Conservation (phyloP, 1,140 invertebrate genomes). For the Chymomyza costata region DNA sequence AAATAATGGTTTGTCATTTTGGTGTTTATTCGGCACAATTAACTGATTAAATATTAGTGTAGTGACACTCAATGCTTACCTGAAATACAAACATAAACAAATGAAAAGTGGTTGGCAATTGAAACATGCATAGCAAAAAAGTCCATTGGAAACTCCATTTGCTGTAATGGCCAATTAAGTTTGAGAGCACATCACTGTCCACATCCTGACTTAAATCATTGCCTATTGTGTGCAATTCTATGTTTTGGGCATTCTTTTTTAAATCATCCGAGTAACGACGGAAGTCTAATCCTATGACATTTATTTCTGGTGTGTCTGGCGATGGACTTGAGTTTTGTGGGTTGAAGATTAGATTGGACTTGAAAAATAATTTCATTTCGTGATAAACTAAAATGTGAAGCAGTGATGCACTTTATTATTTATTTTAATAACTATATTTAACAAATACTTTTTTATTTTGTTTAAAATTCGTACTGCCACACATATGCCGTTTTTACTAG, state of each 20-base stretch:
- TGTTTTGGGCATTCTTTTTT: slow-evolving; percentile 42
- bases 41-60: slow-evolving; percentile 44
- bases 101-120: slow-evolving; percentile 70
- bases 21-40: slow-evolving; percentile 38
- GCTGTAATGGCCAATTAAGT: slow-evolving; percentile 82
- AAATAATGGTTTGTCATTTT: slow-evolving; percentile 32
- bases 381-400: too few relatives aligned
- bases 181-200: slow-evolving; percentile 79
- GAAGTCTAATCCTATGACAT: slow-evolving; percentile 69
- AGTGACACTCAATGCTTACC: slow-evolving; percentile 50
- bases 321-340: too few relatives aligned
- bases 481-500: too few relatives aligned
- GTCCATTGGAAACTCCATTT: slow-evolving; percentile 84
- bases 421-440: too few relatives aligned
- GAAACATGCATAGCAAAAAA: slow-evolving; percentile 81
- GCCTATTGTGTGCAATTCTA: neutral
- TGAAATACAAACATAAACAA: slow-evolving; percentile 74
- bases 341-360: too few relatives aligned
- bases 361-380: too few relatives aligned
- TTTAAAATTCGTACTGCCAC: too few relatives aligned
- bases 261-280: slow-evolving; percentile 67
- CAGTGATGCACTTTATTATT: too few relatives aligned
- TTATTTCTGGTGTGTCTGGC: slow-evolving; percentile 68
- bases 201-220: slow-evolving; percentile 75
- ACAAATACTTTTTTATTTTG: too few relatives aligned